Evolutionary conservation across 2,113 vertebrate species (phyloP), one percentile per base, ranked within the genome.

Genomic region (Oceanites oceanicus): DNA sequence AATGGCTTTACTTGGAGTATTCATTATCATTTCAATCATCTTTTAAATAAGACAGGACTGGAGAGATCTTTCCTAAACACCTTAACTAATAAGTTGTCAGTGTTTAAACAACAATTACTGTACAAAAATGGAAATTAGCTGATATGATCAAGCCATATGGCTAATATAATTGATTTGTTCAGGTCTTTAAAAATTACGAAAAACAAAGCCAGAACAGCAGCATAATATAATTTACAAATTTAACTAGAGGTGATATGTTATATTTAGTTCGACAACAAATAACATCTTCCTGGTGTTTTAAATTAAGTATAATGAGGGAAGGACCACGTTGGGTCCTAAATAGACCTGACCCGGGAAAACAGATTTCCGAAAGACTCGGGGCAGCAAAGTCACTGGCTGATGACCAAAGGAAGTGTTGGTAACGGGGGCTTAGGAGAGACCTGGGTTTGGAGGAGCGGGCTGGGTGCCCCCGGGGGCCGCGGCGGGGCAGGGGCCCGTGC

Each of bases 121-220:
- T 88, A 90, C 90, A 96, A 97, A 95, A 95, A 96, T 93, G 90
- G 93, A 97, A 98, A 98, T 97, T 94, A 98, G 93, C 84, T 96
- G 75, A 93, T 96, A 95, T 86, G 88, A 98, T 98, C 97, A 97
- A 98, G 91, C 95, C 97, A 97, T 97, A 96, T 98, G 96, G 97
- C 87, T 98, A 97, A 97, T 96, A 97, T 96, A 98, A 97, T 98
- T 97, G 94, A 98, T 98, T 97, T 91, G 93, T 95, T 97, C 94
- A 77, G 72, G 95, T 93, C 97, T 97, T 97, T 92, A 8, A 93
- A 91, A 97, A 94, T 88, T 86, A 79, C 59, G 52, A 90, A 97
- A 97, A 97, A 93, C 91, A 96, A 96, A 95, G 85, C 63, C 80
- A 92, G 62, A 96, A 86, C 72, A 96, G 74, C 91, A 95, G 68